Evolutionary conservation across 1,140 invertebrate species (phyloP).

Genomic region (Scaptomyza montana): DNA sequence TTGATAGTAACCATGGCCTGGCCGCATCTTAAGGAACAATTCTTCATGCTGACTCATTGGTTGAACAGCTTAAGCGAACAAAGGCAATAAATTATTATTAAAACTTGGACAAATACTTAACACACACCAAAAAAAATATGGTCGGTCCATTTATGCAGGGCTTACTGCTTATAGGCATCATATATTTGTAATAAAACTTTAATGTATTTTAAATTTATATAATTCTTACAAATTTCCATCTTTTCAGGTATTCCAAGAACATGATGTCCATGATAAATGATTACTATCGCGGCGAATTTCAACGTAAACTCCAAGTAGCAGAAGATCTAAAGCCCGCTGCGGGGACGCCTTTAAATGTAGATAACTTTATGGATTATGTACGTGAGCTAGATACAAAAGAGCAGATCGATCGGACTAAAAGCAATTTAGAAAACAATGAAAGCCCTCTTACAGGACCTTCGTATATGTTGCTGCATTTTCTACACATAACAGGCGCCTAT

Average conservation of each 20-base stretch:
- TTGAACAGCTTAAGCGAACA: constrained; percentile 52
- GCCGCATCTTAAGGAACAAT: constrained; percentile 75
- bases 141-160: constrained; percentile 80
- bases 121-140: constrained; percentile 47
- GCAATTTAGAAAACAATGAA: not conserved
- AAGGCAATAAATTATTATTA: constrained; percentile 13
- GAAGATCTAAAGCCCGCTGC: constrained; percentile 7
- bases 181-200: constrained; percentile 45
- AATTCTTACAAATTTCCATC: not conserved
- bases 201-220: no score
- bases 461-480: constrained; percentile 36
- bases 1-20: constrained; percentile 82
- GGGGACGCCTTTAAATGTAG: constrained; percentile 55
- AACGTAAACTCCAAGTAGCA: constrained; percentile 60
- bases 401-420: constrained; percentile 1
- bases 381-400: constrained; percentile 50
- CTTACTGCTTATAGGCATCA: constrained; percentile 74
- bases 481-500: constrained; percentile 54
- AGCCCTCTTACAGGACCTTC: not conserved
- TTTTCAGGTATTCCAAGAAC: constrained; percentile 63
- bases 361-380: constrained; percentile 78
- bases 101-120: no score
- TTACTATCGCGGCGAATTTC: constrained; percentile 80
- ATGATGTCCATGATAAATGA: constrained; percentile 83
- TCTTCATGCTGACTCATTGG: constrained; percentile 74